These are phyloP conservation scores for Columbina picui DNA, from an alignment of 2,113 vertebrate species.

Conservation along the genomic window DNA sequence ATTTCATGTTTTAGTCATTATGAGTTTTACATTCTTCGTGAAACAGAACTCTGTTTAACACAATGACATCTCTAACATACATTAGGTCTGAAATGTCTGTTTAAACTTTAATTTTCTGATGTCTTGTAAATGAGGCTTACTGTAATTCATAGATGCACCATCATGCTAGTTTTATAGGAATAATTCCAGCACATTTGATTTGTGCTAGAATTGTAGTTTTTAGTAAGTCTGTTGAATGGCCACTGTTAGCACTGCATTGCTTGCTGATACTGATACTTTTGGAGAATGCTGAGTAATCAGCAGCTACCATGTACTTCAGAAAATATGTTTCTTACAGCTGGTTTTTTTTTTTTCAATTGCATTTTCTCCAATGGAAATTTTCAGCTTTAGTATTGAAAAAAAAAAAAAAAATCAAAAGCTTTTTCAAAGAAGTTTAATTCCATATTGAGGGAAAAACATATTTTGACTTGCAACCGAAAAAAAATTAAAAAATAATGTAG, in stretches of 20 bases:
- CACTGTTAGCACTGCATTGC: background rate
- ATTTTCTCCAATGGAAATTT: background rate
- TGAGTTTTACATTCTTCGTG: background rate
- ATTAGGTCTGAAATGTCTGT: background rate
- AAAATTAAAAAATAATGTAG: fast-evolving
- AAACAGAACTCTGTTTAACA: background rate
- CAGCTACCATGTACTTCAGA: background rate
- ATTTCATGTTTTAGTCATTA: background rate
- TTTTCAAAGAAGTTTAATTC: background rate
- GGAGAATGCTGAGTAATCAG: background rate
- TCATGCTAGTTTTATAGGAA: background rate
- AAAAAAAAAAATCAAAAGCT: background rate
- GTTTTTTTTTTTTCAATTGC: background rate
- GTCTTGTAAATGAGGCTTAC: background rate
- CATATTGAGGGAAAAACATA: background rate
- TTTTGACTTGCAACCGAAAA: background rate
- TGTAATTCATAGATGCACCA: background rate
- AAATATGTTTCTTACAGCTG: background rate
- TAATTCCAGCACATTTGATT: background rate
- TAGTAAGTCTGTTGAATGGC: background rate
- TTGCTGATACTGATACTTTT: background rate
- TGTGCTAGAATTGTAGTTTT: background rate
- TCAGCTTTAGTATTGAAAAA: background rate
- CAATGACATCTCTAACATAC: background rate
- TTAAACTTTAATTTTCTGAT: background rate